A percentile compares a stretch with the other conserved stretches of the same genome.
Evolutionary conservation across 2,797 vertebrate species (phyloP).

Genomic region (Cichlasoma orientale): DNA sequence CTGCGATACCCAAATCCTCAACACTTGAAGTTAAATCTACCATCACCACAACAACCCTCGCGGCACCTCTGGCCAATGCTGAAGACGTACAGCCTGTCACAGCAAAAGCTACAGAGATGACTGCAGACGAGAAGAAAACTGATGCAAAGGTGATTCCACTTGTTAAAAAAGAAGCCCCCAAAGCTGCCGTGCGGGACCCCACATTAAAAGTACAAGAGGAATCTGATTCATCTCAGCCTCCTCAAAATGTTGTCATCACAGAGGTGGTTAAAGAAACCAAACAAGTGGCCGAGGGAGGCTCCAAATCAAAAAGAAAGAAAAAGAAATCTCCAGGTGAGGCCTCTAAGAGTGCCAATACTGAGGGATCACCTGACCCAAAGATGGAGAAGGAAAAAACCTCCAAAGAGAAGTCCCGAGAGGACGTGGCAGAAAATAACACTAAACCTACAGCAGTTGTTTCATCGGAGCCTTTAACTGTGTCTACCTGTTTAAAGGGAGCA

Average conservation of each 20-base stretch:
- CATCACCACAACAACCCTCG: neutral
- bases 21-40: conserved; percentile 41
- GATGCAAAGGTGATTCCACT: conserved; percentile 13
- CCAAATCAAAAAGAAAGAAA: conserved; percentile 77
- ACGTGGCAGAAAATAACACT: conserved; percentile 13
- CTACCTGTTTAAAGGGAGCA: conserved; percentile 13
- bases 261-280: conserved; percentile 46
- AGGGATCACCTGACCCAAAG: conserved; percentile 30
- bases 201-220: conserved; percentile 4
- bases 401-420: conserved; percentile 9
- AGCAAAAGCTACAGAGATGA: neutral
- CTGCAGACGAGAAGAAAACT: conserved; percentile 23
- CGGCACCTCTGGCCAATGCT: neutral
- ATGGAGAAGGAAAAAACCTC: conserved; percentile 11
- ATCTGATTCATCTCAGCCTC: neutral
- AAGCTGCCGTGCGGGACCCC: conserved; percentile 4
- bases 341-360: conserved; percentile 20
- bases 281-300: conserved; percentile 48
- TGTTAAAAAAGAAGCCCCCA: conserved; percentile 12
- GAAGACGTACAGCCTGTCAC: conserved; percentile 11
- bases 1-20: conserved; percentile 17
- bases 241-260: conserved; percentile 10
- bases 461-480: conserved; percentile 4
- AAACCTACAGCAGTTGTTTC: conserved; percentile 8
- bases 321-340: conserved; percentile 68